Percentiles rank a stretch among this genome's conserved stretches.
phyloP scores from a whole-genome alignment of 2,888 invertebrate genomes.

The Synanthedon myopaeformis region DNA sequence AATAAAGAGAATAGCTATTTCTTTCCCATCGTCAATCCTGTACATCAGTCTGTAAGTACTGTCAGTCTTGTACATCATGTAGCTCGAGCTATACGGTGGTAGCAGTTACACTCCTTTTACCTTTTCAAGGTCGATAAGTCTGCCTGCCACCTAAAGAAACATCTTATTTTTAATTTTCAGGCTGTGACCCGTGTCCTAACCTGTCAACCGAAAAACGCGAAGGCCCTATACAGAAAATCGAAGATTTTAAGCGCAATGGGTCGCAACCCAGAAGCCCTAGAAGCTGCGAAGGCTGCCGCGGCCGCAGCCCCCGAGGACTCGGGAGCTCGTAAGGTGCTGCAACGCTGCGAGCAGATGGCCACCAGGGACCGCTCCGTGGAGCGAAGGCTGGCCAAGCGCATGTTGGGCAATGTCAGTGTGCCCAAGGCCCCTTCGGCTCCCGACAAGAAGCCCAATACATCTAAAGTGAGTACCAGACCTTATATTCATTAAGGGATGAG shows the following conservation, averaged over 20 bases:
- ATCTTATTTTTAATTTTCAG: slow-evolving; percentile 25
- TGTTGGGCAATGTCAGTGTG: slow-evolving; percentile 20
- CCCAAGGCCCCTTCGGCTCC: slow-evolving; percentile 17
- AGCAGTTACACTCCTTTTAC: too few relatives aligned
- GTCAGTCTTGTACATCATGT: too few relatives aligned
- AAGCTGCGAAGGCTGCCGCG: slow-evolving; percentile 56
- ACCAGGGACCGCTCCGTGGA: slow-evolving; percentile 43
- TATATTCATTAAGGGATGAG: background rate
- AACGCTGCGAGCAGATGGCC: background rate
- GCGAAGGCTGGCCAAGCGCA: slow-evolving; percentile 38
- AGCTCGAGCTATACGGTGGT: too few relatives aligned
- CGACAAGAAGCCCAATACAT: slow-evolving; percentile 47
- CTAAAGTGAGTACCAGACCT: slow-evolving; percentile 33
- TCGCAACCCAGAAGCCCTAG: slow-evolving; percentile 78
- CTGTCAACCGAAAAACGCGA: slow-evolving; percentile 89
- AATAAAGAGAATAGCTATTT: too few relatives aligned
- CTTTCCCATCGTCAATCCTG: too few relatives aligned
- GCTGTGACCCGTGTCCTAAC: slow-evolving; percentile 86
- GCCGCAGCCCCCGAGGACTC: slow-evolving; percentile 49
- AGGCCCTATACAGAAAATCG: slow-evolving; percentile 87
- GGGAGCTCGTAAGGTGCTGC: slow-evolving; percentile 26
- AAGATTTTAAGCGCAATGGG: slow-evolving; percentile 59
- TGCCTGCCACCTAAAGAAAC: too few relatives aligned
- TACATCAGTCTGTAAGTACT: too few relatives aligned
- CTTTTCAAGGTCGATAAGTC: too few relatives aligned